Percentiles rank a stretch among this genome's conserved stretches.
These are phyloP conservation scores for Lasioglossum leucozonium DNA, from an alignment of 2,888 invertebrate species.

Conservation along the genomic window DNA sequence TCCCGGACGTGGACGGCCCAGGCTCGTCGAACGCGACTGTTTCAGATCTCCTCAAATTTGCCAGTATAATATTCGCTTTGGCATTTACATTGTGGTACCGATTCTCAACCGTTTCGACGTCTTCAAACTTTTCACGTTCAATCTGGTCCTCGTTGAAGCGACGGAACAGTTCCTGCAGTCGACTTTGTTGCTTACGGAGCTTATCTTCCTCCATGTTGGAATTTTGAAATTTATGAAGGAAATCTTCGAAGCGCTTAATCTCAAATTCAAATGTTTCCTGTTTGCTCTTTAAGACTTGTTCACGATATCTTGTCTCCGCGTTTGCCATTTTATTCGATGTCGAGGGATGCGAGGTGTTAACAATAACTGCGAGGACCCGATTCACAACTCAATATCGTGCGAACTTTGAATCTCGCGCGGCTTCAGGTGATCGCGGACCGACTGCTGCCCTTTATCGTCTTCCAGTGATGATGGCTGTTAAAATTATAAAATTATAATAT, in stretches of 20 bases:
- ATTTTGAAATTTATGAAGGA: accelerated
- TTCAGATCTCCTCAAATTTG: accelerated
- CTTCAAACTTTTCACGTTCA: too few species aligned
- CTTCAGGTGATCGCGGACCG: not conserved
- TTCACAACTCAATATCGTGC: not conserved
- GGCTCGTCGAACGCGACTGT: too few species aligned
- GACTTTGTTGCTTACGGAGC: not conserved
- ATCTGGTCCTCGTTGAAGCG: too few species aligned
- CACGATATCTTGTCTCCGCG: accelerated
- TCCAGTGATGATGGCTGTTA: too few species aligned
- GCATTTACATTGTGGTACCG: accelerated
- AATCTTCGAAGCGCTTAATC: accelerated
- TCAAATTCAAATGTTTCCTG: accelerated
- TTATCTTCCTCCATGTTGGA: too few species aligned
- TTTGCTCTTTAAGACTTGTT: accelerated
- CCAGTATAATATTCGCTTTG: accelerated
- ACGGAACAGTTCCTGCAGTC: not conserved
- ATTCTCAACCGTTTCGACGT: not conserved
- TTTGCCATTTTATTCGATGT: not conserved
- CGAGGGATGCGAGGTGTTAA: not conserved
- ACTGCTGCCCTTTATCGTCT: not conserved
- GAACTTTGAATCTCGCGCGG: not conserved
- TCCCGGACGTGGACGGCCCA: too few species aligned
- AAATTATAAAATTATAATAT: too few species aligned
- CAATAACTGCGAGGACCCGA: not conserved